phyloP scores from a whole-genome alignment of 2,113 vertebrate genomes.

The Vulpes ferrilata region DNA sequence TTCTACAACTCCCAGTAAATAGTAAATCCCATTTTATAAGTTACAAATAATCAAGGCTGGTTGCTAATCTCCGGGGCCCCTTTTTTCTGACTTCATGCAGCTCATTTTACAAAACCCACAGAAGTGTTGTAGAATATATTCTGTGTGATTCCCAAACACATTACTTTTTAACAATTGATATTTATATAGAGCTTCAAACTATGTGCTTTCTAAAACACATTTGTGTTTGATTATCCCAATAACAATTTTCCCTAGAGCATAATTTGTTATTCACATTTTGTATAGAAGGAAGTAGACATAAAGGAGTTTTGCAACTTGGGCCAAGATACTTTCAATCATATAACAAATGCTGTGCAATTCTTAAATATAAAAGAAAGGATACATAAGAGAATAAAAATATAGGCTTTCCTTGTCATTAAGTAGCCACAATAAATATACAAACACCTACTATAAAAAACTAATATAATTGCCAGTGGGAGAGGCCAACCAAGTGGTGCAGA shows the following conservation, averaged over 20 bases:
- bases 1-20: not conserved
- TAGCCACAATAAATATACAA: not conserved
- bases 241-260: not conserved
- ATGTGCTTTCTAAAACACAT: not conserved
- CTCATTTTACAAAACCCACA: not conserved
- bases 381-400: not conserved
- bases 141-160: not conserved
- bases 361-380: not conserved
- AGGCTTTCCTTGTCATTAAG: not conserved
- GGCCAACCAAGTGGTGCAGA: not conserved
- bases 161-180: not conserved
- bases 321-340: not conserved
- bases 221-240: not conserved
- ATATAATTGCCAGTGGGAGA: not conserved
- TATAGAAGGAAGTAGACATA: not conserved
- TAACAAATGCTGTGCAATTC: not conserved
- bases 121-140: not conserved
- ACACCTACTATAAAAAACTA: not conserved
- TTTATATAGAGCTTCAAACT: not conserved
- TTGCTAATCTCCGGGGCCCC: not conserved
- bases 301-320: not conserved
- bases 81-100: conserved; percentile 41
- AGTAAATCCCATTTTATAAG: not conserved
- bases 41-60: not conserved
- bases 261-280: not conserved